Conservation (phyloP, 2,888 invertebrate species). For the Papilio elwesi region DNA sequence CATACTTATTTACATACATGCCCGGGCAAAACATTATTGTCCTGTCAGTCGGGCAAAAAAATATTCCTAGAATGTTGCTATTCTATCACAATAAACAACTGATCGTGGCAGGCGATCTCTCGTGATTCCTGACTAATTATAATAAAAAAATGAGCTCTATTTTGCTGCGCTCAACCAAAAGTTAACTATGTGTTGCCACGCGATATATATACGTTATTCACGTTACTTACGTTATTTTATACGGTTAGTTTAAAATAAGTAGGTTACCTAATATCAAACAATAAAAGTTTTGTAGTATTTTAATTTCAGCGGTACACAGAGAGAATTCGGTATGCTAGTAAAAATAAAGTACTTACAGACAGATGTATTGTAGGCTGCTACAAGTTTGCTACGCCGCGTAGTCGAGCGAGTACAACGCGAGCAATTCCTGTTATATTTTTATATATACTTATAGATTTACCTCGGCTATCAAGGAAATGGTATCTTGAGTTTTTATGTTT, state of each 20-base stretch:
- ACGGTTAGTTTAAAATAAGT: background rate
- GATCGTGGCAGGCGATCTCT: slow-evolving; percentile 18
- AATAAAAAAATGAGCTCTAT: slow-evolving; percentile 33
- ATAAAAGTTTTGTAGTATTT: background rate
- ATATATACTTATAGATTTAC: too few relatives aligned
- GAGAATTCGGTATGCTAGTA: too few relatives aligned
- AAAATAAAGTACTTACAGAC: background rate
- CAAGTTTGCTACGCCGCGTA: background rate
- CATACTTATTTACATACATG: too few relatives aligned
- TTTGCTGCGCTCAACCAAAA: slow-evolving; percentile 30
- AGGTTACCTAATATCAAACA: background rate
- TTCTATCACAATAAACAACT: slow-evolving; percentile 10
- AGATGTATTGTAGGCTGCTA: background rate
- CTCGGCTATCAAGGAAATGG: too few relatives aligned
- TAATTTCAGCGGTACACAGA: background rate
- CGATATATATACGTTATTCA: slow-evolving; percentile 36
- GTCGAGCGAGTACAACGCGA: background rate
- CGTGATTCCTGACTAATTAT: slow-evolving; percentile 36
- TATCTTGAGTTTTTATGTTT: too few relatives aligned
- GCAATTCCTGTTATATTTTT: too few relatives aligned
- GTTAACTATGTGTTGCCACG: slow-evolving; percentile 40
- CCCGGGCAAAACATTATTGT: too few relatives aligned
- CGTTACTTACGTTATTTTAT: slow-evolving; percentile 1
- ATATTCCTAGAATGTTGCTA: background rate
- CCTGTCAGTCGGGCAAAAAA: too few relatives aligned